Base-by-base conservation (phyloP, 2,888 invertebrate genomes). In the Belgica antarctica region DNA sequence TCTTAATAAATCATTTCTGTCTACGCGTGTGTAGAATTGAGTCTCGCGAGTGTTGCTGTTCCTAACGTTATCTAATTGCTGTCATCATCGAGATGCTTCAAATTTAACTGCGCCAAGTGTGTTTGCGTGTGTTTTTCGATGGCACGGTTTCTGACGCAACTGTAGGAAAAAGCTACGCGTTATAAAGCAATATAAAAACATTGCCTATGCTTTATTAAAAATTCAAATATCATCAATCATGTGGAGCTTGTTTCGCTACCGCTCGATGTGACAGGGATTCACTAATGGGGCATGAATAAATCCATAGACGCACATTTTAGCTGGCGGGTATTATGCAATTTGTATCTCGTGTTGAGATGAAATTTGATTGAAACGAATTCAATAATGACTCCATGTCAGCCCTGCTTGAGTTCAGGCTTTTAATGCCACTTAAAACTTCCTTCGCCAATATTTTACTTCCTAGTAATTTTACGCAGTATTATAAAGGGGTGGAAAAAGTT, bases 191-290 rank as follows among this genome's bases (percentile, higher is more conserved):
- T 5, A 59, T 27, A 59, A 59, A 59, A 59, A 59, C 59, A 52
- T 3, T 59, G 27, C 22, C 59, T 27, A 25, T 10, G 59, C 59
- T 25, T 59, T 59, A 65, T 65, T 65, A 68, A 68, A 57, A 57
- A 52, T 57, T 57, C 31, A 68, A 68, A 68, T 34, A 68, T 68
- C 68, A 68, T 68, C 68, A 68, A 68, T 68, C 68, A 68, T 68
- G 52, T 22, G 24, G 27, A 68, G 27, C 19, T 27, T 66, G 52
- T 66, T 15, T 22, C 28, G 46, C 28, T 24, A 15, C 17, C 28
- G 24, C 22, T 57, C 47, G 15, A n/a, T n/a, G 27, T 68, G 68
- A 68, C 68, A 57, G 68, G 57, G 68, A 57, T 68, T 68, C 57
- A 27, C 57, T 68, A 68, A 68, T 68, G 68, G 68, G 28, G 47